Conservation (phyloP, 2,888 invertebrate genomes). For the Sicus ferrugineus region DNA sequence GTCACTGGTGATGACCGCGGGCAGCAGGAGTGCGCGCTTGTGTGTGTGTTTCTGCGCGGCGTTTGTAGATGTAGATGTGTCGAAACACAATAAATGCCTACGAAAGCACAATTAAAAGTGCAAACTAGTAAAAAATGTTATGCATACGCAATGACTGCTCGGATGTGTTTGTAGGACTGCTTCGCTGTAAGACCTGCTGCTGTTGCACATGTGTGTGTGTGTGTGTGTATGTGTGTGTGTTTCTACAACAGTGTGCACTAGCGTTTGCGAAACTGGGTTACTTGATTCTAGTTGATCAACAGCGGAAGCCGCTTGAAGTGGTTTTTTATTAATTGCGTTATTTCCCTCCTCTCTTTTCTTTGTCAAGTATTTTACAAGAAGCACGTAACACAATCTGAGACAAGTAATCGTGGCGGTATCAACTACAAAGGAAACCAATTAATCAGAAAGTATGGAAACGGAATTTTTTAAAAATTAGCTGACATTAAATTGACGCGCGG, state of each 20-base stretch:
- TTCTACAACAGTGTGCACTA: background rate
- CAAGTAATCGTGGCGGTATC: no score
- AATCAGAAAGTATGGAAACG: no score
- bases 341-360: background rate
- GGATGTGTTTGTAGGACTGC: background rate
- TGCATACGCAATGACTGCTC: background rate
- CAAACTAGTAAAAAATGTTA: background rate
- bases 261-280: slow-evolving; percentile 1
- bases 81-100: background rate
- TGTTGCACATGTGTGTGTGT: background rate
- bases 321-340: slow-evolving; percentile 3
- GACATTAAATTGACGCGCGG: no score
- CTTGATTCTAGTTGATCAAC: background rate
- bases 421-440: no score
- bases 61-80: background rate
- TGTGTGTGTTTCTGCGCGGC: background rate
- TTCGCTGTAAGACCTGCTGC: background rate
- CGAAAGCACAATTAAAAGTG: background rate
- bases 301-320: slow-evolving; percentile 1
- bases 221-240: slow-evolving; percentile 1
- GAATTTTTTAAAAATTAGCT: no score
- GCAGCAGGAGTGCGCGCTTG: no score
- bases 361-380: no score
- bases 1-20: background rate
- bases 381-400: no score